Percentiles rank a stretch among this genome's conserved stretches.
Evolutionary conservation across 2,888 invertebrate species (phyloP).

Genomic region (Synanthedon andrenaeformis): DNA sequence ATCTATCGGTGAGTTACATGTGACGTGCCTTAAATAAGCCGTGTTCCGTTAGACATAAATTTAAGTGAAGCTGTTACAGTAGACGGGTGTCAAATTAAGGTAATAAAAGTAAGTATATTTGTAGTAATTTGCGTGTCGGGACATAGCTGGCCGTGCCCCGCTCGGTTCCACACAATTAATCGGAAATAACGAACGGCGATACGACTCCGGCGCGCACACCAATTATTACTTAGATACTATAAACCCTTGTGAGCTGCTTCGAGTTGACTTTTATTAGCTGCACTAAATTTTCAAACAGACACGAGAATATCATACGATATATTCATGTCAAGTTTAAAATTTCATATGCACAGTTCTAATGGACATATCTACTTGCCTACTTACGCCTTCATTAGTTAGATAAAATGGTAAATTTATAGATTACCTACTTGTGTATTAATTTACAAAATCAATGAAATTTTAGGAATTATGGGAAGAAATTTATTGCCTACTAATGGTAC

Average conservation of each 20-base stretch:
- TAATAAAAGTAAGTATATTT: conserved; percentile 1
- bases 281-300: conserved; percentile 1
- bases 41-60: not conserved
- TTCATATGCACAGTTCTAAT: too few species aligned
- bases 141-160: conserved; percentile 44
- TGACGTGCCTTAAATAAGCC: too few species aligned
- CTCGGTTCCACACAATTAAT: conserved; percentile 64
- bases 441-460: too few species aligned
- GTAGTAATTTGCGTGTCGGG: conserved; percentile 24
- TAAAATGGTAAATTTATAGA: too few species aligned
- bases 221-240: conserved; percentile 44
- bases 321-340: too few species aligned
- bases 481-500: too few species aligned
- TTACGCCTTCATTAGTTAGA: too few species aligned
- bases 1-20: too few species aligned
- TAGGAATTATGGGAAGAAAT: too few species aligned
- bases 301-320: not conserved
- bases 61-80: not conserved
- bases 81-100: not conserved
- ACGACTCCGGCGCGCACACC: conserved; percentile 45
- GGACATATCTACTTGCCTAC: too few species aligned
- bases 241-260: conserved; percentile 23
- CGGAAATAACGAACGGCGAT: conserved; percentile 61
- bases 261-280: conserved; percentile 11
- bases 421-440: too few species aligned